Evolutionary conservation across 2,888 invertebrate species (phyloP).

Genomic region (Argynnis bischoffii): DNA sequence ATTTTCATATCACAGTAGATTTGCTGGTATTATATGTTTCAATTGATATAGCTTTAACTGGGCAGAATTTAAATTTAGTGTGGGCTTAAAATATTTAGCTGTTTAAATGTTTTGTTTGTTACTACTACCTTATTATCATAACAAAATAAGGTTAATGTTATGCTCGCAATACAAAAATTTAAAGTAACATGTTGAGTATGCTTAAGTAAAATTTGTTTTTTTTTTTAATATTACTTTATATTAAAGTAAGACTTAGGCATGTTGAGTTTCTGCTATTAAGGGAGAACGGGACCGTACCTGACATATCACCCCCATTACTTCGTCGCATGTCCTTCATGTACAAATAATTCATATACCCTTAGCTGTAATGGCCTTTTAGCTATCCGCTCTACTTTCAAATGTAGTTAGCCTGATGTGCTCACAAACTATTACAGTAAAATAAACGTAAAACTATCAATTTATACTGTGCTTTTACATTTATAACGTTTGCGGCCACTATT

Average conservation of each 20-base stretch:
- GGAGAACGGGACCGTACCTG: constrained; percentile 46
- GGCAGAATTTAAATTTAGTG: constrained; percentile 29
- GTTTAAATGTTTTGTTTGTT: too few relatives aligned
- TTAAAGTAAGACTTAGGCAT: constrained; percentile 17
- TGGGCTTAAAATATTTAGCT: neutral
- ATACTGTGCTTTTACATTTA: constrained; percentile 36
- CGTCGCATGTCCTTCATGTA: constrained; percentile 65
- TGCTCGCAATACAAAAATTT: too few relatives aligned
- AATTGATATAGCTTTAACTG: constrained; percentile 4
- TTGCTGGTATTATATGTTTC: constrained; percentile 3
- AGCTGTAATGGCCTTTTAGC: constrained; percentile 76
- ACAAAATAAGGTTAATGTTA: too few relatives aligned
- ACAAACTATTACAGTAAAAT: constrained; percentile 66
- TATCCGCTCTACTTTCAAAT: constrained; percentile 71
- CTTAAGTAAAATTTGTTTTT: too few relatives aligned
- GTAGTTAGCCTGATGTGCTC: constrained; percentile 65
- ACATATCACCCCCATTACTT: constrained; percentile 61
- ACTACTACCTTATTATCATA: too few relatives aligned
- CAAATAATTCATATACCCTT: constrained; percentile 78
- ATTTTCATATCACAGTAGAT: constrained; percentile 22
- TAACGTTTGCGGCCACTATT: constrained; percentile 24
- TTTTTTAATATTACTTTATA: too few relatives aligned
- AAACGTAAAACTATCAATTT: constrained; percentile 62
- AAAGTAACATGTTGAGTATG: too few relatives aligned
- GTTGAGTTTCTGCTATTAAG: constrained; percentile 33